phyloP scores from a whole-genome alignment of 2,888 invertebrate genomes.

The Kuschelorhynchus macadamiae region DNA sequence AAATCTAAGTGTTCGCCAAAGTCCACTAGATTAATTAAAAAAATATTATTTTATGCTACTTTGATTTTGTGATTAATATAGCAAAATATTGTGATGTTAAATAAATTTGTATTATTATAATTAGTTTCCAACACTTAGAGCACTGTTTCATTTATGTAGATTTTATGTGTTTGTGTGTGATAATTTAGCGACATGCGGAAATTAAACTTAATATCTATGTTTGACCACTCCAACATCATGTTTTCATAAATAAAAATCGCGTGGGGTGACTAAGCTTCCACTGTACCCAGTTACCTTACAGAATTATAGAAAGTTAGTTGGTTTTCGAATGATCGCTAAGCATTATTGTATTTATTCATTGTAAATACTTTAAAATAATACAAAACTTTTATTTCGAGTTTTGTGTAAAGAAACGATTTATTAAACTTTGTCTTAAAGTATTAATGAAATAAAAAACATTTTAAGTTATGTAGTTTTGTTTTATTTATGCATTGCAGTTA shows the following conservation, averaged over 20 bases:
- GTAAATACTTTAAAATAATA: conserved; percentile 50
- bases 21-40: too few relatives aligned
- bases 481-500: conserved; percentile 71
- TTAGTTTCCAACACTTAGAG: conserved; percentile 18
- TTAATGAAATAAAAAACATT: conserved; percentile 24
- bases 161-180: conserved; percentile 22
- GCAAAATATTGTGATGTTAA: conserved; percentile 26
- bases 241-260: too few relatives aligned
- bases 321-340: conserved; percentile 14
- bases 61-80: neutral
- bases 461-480: conserved; percentile 5
- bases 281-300: neutral
- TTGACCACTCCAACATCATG: too few relatives aligned
- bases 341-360: conserved; percentile 53
- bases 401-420: conserved; percentile 50
- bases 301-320: neutral
- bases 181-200: conserved; percentile 19
- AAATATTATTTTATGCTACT: too few relatives aligned
- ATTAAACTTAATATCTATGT: neutral
- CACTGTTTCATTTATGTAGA: conserved; percentile 18
- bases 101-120: conserved; percentile 21
- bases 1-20: too few relatives aligned
- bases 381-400: conserved; percentile 41
- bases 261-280: too few relatives aligned
- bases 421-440: conserved; percentile 38